Evolutionary conservation across 1,140 invertebrate species (phyloP), one percentile per base, ranked within the genome.

Genomic region (Eriosoma lanigerum): DNA sequence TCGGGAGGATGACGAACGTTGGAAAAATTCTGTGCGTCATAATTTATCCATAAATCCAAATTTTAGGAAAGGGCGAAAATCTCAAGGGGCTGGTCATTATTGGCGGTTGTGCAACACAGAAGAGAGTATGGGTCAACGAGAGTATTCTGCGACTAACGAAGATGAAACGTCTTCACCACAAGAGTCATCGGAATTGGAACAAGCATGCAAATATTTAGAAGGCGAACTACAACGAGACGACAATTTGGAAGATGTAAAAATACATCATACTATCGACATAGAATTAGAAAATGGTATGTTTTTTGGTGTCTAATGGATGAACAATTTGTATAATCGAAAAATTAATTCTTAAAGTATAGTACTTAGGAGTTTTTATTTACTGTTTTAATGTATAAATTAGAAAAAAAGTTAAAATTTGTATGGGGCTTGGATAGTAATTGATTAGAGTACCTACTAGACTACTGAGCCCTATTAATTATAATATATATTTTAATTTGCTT

Each of bases 31-130:
- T 0, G 93, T 96, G 0, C 87, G 94, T 80, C 93, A 95, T 85
- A 95, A 95, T 86, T 86, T 95, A 19, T 94, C 93, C 3, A 95
- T 96, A 84, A 96, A 94, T 86, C 94, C 93, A 0, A 93, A 95
- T 85, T 96, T 96, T 84, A 89, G 93, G 4, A 96, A 96, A 85
- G 93, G 93, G 0, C 91, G 91, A 0, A 93, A 94, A 84, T 89
- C 92, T 0, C 92, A 93, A 81, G 94, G 93, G 13, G 93, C 93
- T 3, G 94, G 94, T 19, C 94, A 96, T 85, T 88, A 95, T 21
- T 95, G 94, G 93, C 93, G 92, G 0, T 90, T 95, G 26, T 91
- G 91, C 5, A 72, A 81, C 12, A 76, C 52, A 0, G 81, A 82
- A 75, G 81, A 68, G 13, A 78, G 75, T 60, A 4, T 62, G 17